Evolutionary conservation across 2,888 invertebrate species (phyloP), one percentile per base, ranked within the genome.

Genomic region (Zaprionus obscuricornis): DNA sequence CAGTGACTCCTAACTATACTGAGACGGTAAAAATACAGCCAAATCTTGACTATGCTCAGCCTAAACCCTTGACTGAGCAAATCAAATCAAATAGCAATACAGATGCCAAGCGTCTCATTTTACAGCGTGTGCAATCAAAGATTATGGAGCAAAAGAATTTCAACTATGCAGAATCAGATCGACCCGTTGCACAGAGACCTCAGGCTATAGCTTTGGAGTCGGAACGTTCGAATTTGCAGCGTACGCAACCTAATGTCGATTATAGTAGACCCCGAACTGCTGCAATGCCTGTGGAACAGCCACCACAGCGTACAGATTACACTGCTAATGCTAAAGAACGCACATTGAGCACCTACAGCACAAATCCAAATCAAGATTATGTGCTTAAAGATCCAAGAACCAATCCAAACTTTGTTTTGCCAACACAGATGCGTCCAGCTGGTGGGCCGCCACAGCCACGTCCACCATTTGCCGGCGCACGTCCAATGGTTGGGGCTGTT

Each of bases 361-460:
- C 17, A 31, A 58, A 37, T 26, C 42, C 31, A 13, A 39, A 13
- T 6, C 16, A 33, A 17, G 37, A 69, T 4, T 58, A 46, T 52
- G 50, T 29, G 43, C 47, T 40, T 33, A 62, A 47, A 47, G 59
- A 59, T 31, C 24, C 62, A 46, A 60, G 67, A 60, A 56, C 58
- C 22, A 77, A 52, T 42, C 37, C 51, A 40, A 69, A 70, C 39
- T 79, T 64, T 76, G 57, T 58, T 74, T 70, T 83, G 59, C 73
- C 67, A 34, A 62, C 83, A 40, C 86, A 89, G 88, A 90, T 90
- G 85, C 86, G 89, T 55, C 84, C 88, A 33, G 49, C 58, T n/a
- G 22, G 60, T 37, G 85, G 82, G n/a, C 86, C 85, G 24, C 86
- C 85, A 1, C 85, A 74, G 60, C 79, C 59, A 17, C 87, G 88